A percentile compares a stretch with the other conserved stretches of the same genome.
Conservation (phyloP, 1,140 invertebrate species). For the Heliconius himera region DNA sequence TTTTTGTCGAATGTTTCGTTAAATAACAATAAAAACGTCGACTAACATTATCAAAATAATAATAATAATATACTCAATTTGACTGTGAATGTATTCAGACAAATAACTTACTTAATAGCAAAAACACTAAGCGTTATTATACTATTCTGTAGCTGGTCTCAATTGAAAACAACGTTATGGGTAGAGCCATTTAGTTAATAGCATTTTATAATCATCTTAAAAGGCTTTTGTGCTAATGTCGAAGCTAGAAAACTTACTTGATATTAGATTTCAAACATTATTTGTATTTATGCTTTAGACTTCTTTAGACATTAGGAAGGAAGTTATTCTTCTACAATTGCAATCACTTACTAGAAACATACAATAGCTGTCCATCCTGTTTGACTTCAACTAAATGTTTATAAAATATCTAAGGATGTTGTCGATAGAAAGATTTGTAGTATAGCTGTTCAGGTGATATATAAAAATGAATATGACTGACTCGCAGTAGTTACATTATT, state of each 20-base stretch:
- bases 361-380: conserved; percentile 9
- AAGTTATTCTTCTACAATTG: background rate
- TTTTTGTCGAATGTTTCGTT: background rate
- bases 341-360: background rate
- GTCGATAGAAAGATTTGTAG: background rate
- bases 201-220: conserved; percentile 5
- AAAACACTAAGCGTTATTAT: background rate
- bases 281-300: background rate
- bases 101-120: background rate
- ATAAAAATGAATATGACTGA: background rate
- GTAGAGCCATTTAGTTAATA: conserved; percentile 1
- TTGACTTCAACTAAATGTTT: conserved; percentile 15
- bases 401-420: conserved; percentile 16
- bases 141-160: background rate
- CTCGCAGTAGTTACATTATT: no score
- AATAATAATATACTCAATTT: background rate
- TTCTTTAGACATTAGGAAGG: background rate
- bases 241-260: background rate
- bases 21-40: background rate
- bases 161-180: background rate
- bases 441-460: no score
- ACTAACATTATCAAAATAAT: background rate
- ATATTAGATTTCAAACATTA: background rate
- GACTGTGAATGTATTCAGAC: background rate
- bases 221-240: background rate